phyloP scores from a whole-genome alignment of 2,888 invertebrate species.

The Hirudinaria manillensis region DNA sequence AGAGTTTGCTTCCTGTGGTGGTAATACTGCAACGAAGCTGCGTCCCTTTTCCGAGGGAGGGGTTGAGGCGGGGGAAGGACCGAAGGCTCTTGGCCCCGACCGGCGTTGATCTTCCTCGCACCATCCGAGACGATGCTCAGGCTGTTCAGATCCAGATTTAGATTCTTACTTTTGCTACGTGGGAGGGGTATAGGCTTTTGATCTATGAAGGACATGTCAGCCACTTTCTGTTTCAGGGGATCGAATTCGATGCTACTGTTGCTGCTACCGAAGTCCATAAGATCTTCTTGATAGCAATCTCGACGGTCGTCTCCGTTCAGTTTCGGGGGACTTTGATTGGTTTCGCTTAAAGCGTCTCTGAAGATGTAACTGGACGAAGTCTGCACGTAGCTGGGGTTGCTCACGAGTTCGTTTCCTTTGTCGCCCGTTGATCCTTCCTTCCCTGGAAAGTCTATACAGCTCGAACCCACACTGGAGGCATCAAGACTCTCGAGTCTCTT shows the following conservation, averaged over 20 bases:
- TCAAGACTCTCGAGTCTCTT: conserved; percentile 9
- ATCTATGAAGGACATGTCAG: conserved; percentile 3
- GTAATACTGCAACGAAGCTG: neutral
- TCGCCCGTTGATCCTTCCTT: neutral
- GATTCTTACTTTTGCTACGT: neutral
- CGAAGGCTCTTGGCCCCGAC: neutral
- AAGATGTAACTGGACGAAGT: neutral
- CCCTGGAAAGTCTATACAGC: neutral
- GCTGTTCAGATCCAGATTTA: too few relatives aligned
- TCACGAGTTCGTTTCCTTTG: neutral
- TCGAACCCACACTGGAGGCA: neutral
- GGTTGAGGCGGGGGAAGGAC: neutral
- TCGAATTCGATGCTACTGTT: conserved; percentile 33
- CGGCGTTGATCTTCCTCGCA: neutral
- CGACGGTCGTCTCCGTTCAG: neutral
- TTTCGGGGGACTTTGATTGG: neutral
- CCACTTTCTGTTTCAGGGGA: conserved; percentile 23
- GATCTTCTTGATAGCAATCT: conserved; percentile 5
- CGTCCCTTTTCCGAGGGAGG: conserved; percentile 1
- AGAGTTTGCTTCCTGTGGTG: conserved; percentile 3
- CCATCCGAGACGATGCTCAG: neutral
- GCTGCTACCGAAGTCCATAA: conserved; percentile 24
- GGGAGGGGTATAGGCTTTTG: conserved; percentile 4
- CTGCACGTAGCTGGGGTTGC: neutral
- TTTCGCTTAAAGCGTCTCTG: neutral